These are phyloP conservation scores for Listronotus oregonensis DNA, from an alignment of 1,140 invertebrate genomes.

Conservation along the genomic window DNA sequence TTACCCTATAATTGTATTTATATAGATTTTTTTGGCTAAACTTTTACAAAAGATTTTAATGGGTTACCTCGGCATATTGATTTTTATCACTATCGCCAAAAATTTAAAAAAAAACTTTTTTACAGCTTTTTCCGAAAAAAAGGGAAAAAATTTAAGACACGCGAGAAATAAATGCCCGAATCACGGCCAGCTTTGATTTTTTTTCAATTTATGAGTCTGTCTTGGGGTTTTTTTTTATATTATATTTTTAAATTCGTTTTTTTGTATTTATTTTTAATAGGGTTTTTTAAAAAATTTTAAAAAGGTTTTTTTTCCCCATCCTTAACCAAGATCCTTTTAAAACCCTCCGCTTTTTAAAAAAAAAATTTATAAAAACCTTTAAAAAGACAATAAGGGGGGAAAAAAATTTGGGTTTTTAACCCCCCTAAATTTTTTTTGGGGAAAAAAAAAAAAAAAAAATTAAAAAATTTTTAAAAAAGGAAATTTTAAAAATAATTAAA, in stretches of 20 bases:
- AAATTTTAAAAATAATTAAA: no score
- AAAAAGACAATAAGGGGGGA: no score
- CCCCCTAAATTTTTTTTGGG: no score
- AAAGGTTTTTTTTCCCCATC: no score
- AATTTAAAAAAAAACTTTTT: conserved; percentile 33
- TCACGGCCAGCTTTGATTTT: conserved; percentile 22
- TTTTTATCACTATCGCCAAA: conserved; percentile 28
- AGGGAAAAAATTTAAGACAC: conserved; percentile 24
- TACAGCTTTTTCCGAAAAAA: conserved; percentile 25
- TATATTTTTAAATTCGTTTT: neutral
- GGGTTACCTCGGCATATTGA: conserved; percentile 1
- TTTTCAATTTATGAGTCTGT: conserved; percentile 8
- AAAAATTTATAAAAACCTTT: no score
- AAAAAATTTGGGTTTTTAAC: no score
- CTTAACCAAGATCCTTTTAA: no score
- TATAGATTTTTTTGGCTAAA: conserved; percentile 17
- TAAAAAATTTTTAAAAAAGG: no score
- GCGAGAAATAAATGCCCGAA: conserved; percentile 15
- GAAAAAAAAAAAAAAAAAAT: no score
- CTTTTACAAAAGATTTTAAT: conserved; percentile 23
- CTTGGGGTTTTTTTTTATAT: neutral
- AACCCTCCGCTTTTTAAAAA: no score
- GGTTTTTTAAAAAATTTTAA: no score
- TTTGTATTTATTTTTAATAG: no score
- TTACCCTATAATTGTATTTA: neutral